These are phyloP conservation scores for Rachycentron canadum DNA, from an alignment of 2,797 vertebrate species.

Conservation along the genomic window DNA sequence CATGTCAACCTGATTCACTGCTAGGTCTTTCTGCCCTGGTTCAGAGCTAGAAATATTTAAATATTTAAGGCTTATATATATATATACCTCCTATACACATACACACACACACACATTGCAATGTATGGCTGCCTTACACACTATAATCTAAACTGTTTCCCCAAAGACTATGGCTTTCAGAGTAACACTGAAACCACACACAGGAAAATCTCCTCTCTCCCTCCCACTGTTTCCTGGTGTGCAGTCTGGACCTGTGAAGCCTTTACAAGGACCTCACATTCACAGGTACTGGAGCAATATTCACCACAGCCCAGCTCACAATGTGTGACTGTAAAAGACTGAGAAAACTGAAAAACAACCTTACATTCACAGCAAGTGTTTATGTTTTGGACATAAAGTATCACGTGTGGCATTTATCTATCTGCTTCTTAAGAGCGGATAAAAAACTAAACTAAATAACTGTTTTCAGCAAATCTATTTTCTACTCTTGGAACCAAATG, in stretches of 20 bases:
- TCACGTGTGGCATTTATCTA: not conserved
- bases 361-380: not conserved
- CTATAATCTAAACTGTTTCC: slow-evolving; percentile 50
- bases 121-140: slow-evolving; percentile 41
- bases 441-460: not conserved
- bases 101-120: too few relatives aligned
- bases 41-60: slow-evolving; percentile 48
- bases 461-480: slow-evolving; percentile 3
- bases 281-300: slow-evolving; percentile 56
- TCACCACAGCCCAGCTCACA: slow-evolving; percentile 34
- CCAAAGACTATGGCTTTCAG: slow-evolving; percentile 43
- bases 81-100: too few relatives aligned
- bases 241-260: slow-evolving; percentile 13
- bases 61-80: slow-evolving; percentile 29
- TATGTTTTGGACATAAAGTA: not conserved
- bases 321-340: not conserved
- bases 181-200: slow-evolving; percentile 46
- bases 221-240: slow-evolving; percentile 42
- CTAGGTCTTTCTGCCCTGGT: slow-evolving; percentile 4
- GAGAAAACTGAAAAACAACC: not conserved
- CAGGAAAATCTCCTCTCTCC: slow-evolving; percentile 43
- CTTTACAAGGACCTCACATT: slow-evolving; percentile 64
- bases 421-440: not conserved
- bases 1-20: slow-evolving; percentile 43
- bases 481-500: slow-evolving; percentile 52